Base-by-base conservation (phyloP, 2,888 invertebrate species). In the Gonocerus acuteangulatus region DNA sequence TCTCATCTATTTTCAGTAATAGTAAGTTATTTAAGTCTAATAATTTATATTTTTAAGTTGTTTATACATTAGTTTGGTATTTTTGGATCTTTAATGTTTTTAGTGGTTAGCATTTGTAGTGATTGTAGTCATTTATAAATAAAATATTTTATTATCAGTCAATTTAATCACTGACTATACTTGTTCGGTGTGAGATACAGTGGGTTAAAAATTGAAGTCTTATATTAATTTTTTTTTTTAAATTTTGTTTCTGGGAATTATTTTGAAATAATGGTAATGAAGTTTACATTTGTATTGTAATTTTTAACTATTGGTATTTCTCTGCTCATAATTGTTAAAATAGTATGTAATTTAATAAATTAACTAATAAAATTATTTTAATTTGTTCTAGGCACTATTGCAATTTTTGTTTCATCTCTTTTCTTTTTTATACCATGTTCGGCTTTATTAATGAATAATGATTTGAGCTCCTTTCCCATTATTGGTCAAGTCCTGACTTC, bases 1-100 rank as follows among this genome's bases (percentile, higher is more conserved):
- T 77, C 42, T 74, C 75, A 60, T 71, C 73, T 4, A 72, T 77
- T 65, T 77, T 77, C 66, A 71, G 71, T 13, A 75, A 72, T 73
- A 75, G 77, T 78, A 66, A 68, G 69, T 69, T 48, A n/a, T n/a
- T 18, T 39, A 54, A 21, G 16, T 36, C 13, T 3, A n/a, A 18
- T 57, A 7, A 19, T 22, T 15, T 4, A n/a, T 23, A n/a, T 2
- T 6, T 23, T 19, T 32, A 49, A 16, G 23, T 23, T 9, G 23
- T 21, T 13, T 23, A 15, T n/a, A 21, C 7, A 16, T 47, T 18
- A 11, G 13, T 18, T 11, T n/a, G n/a, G n/a, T n/a, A n/a, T n/a
- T n/a, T n/a, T n/a, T n/a, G n/a, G n/a, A n/a, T n/a, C n/a, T n/a
- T n/a, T n/a, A n/a, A n/a, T n/a, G n/a, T n/a, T n/a, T n/a, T n/a